These are phyloP conservation scores for Nannoperca australis DNA, from an alignment of 2,797 vertebrate genomes.

Conservation along the genomic window DNA sequence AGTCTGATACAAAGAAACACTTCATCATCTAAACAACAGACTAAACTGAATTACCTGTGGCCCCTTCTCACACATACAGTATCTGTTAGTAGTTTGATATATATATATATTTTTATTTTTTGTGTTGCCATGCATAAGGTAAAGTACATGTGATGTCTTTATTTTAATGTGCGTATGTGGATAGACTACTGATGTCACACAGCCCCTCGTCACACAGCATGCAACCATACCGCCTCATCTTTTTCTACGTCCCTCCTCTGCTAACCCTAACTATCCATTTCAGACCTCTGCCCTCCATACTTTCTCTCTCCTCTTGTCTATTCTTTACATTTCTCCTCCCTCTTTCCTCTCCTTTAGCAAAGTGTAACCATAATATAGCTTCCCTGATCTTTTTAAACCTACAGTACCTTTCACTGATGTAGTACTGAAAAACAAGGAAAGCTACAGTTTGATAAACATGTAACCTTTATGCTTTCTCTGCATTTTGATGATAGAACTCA, in stretches of 20 bases:
- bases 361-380: too few species aligned
- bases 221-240: conserved; percentile 3
- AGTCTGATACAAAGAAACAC: conserved; percentile 7
- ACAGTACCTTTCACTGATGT: not conserved
- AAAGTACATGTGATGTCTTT: not conserved
- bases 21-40: conserved; percentile 4
- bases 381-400: too few species aligned
- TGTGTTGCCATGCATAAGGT: not conserved
- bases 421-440: not conserved
- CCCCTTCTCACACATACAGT: not conserved
- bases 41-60: not conserved
- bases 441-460: conserved; percentile 5
- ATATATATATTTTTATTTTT: not conserved
- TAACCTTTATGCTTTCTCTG: not conserved
- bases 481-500: not conserved
- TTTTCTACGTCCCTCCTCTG: conserved; percentile 8
- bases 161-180: not conserved
- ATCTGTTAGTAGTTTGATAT: not conserved
- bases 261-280: not conserved
- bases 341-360: not conserved
- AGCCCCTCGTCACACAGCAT: not conserved
- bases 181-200: conserved; percentile 24
- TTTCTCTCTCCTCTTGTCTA: not conserved
- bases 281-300: not conserved
- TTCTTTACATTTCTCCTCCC: not conserved